phyloP scores from a whole-genome alignment of 2,797 vertebrate species.

The Oryzias dopingdopingensis region DNA sequence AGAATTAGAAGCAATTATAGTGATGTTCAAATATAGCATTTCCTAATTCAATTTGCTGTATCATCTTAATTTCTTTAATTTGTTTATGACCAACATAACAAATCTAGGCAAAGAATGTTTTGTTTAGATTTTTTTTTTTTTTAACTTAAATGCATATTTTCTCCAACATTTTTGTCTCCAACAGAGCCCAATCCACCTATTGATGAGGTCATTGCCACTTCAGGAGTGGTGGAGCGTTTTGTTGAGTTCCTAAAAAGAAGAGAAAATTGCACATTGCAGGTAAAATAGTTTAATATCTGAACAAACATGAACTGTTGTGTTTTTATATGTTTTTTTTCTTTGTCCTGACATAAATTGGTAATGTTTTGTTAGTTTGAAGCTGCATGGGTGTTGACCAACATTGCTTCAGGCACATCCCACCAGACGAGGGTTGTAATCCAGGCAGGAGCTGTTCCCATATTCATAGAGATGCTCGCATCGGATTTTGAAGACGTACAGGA shows the following conservation, averaged over 20 bases:
- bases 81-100: not conserved
- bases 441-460: slow-evolving; percentile 94
- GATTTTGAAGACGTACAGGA: slow-evolving; percentile 97
- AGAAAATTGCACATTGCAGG: slow-evolving; percentile 95
- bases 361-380: slow-evolving; percentile 86
- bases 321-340: not conserved
- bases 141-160: not conserved
- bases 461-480: slow-evolving; percentile 93
- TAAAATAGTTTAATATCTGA: slow-evolving; percentile 54
- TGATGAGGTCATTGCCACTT: slow-evolving; percentile 94
- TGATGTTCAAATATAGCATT: not conserved
- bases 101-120: not conserved
- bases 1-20: too few relatives aligned
- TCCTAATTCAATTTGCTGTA: not conserved
- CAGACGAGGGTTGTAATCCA: slow-evolving; percentile 96
- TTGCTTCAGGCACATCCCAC: slow-evolving; percentile 94
- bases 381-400: slow-evolving; percentile 97
- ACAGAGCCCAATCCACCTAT: slow-evolving; percentile 97
- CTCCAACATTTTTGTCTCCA: slow-evolving; percentile 5
- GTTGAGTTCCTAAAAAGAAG: slow-evolving; percentile 94
- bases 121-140: not conserved
- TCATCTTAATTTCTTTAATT: not conserved
- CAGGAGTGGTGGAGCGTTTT: slow-evolving; percentile 92
- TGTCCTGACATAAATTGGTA: not conserved
- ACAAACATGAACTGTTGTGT: not conserved